phyloP scores from a whole-genome alignment of 2,888 invertebrate species.

The Ptychoptera albimana region DNA sequence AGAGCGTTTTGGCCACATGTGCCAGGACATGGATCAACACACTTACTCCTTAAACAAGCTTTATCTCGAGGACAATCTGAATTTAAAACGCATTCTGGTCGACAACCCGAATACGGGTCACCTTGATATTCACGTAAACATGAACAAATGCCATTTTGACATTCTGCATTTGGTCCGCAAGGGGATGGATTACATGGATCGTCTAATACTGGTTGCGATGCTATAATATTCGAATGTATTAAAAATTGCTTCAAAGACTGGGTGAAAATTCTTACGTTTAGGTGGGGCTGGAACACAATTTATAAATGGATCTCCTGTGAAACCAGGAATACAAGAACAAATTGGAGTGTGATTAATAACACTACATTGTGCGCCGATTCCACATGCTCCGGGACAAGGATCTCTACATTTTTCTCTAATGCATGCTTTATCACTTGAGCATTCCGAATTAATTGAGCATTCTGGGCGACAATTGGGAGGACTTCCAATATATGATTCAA shows the following conservation, averaged over 20 bases:
- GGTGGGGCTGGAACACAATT: constrained; percentile 40
- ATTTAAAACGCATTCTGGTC: constrained; percentile 52
- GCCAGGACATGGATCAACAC: constrained; percentile 54
- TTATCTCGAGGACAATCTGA: constrained; percentile 48
- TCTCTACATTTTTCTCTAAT: constrained; percentile 52
- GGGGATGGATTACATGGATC: constrained; percentile 50
- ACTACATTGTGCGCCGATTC: constrained; percentile 53
- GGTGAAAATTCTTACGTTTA: constrained; percentile 15
- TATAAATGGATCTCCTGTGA: constrained; percentile 54
- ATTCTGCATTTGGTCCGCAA: constrained; percentile 52
- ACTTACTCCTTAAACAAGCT: constrained; percentile 54
- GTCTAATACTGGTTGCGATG: constrained; percentile 8
- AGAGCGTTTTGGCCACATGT: constrained; percentile 55
- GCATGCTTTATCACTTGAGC: constrained; percentile 51
- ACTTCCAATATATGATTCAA: constrained; percentile 45
- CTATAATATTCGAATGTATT: constrained; percentile 7
- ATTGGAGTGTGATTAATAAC: constrained; percentile 66
- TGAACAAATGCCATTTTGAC: constrained; percentile 45
- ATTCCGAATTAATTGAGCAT: constrained; percentile 53
- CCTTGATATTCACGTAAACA: constrained; percentile 47
- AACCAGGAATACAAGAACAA: constrained; percentile 48
- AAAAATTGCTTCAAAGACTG: constrained; percentile 9
- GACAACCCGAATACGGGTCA: constrained; percentile 52
- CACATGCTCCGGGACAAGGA: constrained; percentile 67
- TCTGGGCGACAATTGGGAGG: constrained; percentile 58